Evolutionary conservation across 2,888 invertebrate species (phyloP).

Genomic region (Hyposoter didymator): DNA sequence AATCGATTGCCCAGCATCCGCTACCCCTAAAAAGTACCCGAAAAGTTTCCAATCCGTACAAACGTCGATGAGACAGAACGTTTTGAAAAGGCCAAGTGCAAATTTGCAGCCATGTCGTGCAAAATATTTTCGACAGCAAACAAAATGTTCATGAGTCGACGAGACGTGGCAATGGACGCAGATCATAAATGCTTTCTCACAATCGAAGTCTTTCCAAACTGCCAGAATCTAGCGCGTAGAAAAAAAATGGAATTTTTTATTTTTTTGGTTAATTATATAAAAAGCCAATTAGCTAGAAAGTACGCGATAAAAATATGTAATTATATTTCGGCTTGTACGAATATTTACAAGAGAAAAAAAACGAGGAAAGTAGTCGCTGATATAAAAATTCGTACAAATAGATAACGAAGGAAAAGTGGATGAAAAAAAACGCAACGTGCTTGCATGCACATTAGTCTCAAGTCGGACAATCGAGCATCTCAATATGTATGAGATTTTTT

Average conservation of each 20-base stretch:
- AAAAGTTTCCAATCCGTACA: too few relatives aligned
- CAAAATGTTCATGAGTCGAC: background rate
- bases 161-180: slow-evolving; percentile 5
- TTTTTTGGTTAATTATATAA: background rate
- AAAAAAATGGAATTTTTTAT: background rate
- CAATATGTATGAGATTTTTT: background rate
- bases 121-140: background rate
- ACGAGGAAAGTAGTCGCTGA: slow-evolving; percentile 8
- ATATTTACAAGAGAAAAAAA: slow-evolving; percentile 33
- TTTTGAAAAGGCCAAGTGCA: too few relatives aligned
- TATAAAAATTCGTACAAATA: slow-evolving; percentile 12
- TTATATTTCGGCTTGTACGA: slow-evolving; percentile 41
- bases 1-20: too few relatives aligned
- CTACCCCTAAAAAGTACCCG: too few relatives aligned
- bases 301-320: slow-evolving; percentile 28
- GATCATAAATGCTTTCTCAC: slow-evolving; percentile 60
- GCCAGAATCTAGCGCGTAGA: slow-evolving; percentile 61
- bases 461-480: slow-evolving; percentile 55
- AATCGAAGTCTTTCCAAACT: slow-evolving; percentile 72
- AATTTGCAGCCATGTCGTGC: background rate
- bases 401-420: background rate
- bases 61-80: too few relatives aligned
- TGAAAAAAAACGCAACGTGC: background rate
- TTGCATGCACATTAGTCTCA: slow-evolving; percentile 25
- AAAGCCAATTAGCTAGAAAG: slow-evolving; percentile 37